Evolutionary conservation across 2,797 vertebrate genomes (phyloP).

Genomic region (Girardinus metallicus): DNA sequence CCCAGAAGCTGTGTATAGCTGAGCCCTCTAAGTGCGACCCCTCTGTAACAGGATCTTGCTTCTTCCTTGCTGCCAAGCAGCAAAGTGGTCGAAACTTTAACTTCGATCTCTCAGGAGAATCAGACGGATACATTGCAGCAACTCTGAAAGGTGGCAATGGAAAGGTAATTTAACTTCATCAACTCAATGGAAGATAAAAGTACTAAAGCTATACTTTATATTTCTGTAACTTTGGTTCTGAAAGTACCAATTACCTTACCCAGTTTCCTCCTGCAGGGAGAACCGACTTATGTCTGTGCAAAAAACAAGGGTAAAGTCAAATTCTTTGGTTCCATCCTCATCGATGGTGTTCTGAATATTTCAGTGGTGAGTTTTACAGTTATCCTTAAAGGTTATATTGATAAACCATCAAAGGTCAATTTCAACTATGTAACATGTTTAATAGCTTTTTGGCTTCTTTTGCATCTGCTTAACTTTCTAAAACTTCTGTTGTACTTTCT

Average conservation of each 20-base stretch:
- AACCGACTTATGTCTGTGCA: slow-evolving; percentile 53
- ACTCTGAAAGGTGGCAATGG: accelerated
- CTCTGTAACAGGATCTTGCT: accelerated
- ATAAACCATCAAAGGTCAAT: background rate
- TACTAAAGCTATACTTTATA: background rate
- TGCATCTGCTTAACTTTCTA: background rate
- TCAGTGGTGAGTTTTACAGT: slow-evolving; percentile 16
- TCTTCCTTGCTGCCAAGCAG: slow-evolving; percentile 8
- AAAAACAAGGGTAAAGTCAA: background rate
- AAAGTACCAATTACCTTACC: background rate
- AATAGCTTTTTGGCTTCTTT: background rate
- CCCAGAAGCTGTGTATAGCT: slow-evolving; percentile 6
- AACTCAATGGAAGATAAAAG: background rate
- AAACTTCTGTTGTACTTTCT: background rate
- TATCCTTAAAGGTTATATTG: background rate
- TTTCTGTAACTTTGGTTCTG: background rate
- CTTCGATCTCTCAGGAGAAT: slow-evolving; percentile 36
- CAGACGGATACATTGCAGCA: slow-evolving; percentile 26
- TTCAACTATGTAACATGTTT: background rate
- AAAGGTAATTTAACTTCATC: slow-evolving; percentile 24
- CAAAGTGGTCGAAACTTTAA: slow-evolving; percentile 3
- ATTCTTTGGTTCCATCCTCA: background rate
- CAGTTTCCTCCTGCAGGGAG: slow-evolving; percentile 37
- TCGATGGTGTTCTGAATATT: accelerated
- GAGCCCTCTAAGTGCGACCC: slow-evolving; percentile 34